These are phyloP conservation scores for Fragum fragum DNA, from an alignment of 2,888 invertebrate species.

Conservation along the genomic window DNA sequence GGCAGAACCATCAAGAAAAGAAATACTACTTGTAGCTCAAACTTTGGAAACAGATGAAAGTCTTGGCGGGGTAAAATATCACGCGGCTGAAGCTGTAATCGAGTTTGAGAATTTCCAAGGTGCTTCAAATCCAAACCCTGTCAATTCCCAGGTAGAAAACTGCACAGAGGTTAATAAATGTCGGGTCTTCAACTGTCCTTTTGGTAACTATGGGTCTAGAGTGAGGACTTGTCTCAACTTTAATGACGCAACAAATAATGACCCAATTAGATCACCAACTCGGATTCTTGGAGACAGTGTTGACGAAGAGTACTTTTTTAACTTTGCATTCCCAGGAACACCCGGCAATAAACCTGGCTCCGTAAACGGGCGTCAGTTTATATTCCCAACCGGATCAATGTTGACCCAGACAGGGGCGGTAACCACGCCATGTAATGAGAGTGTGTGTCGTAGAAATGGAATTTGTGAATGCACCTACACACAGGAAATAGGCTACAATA, in stretches of 20 bases:
- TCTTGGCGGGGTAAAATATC: conserved; percentile 36
- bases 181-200: conserved; percentile 71
- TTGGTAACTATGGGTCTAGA: conserved; percentile 13
- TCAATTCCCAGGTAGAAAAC: conserved; percentile 4
- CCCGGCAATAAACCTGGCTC: conserved; percentile 71
- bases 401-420: conserved; percentile 53
- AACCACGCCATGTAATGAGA: conserved; percentile 27
- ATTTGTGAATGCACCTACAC: conserved; percentile 72
- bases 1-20: conserved; percentile 30
- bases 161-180: conserved; percentile 44
- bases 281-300: conserved; percentile 21
- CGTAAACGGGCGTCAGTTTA: conserved; percentile 66
- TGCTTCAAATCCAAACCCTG: conserved; percentile 30
- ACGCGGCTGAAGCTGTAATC: conserved; percentile 66
- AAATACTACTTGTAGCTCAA: conserved; percentile 71
- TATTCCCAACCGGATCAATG: conserved; percentile 48
- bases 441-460: conserved; percentile 33
- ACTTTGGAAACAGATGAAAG: conserved; percentile 63
- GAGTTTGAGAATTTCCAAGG: conserved; percentile 38
- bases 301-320: conserved; percentile 63
- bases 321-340: conserved; percentile 74
- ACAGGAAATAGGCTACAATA: conserved; percentile 36
- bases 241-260: conserved; percentile 49
- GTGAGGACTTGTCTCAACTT: conserved; percentile 44
- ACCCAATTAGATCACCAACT: conserved; percentile 28